Evolutionary conservation across 2,888 invertebrate genomes (phyloP).

Genomic region (Macrophya alboannulata): DNA sequence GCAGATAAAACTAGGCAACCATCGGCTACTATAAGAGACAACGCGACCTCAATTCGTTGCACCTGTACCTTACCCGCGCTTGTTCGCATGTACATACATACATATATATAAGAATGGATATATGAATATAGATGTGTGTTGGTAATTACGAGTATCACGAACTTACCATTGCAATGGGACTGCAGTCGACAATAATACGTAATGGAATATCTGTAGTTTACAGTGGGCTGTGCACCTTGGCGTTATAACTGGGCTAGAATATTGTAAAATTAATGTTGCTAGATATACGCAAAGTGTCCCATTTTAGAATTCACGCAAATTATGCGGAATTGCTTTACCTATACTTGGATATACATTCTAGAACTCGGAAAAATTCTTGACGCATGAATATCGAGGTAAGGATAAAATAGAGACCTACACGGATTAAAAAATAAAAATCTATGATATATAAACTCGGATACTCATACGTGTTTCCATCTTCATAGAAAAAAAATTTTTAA

Average conservation of each 20-base stretch:
- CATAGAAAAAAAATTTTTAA: neutral
- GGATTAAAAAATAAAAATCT: no score
- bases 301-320: slow-evolving; percentile 26
- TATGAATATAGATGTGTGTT: slow-evolving; percentile 5
- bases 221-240: neutral
- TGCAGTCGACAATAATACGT: slow-evolving; percentile 35
- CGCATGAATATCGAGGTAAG: neutral
- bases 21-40: slow-evolving; percentile 28
- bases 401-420: no score
- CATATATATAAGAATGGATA: neutral
- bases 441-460: slow-evolving; percentile 3
- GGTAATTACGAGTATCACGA: slow-evolving; percentile 34
- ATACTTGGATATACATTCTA: slow-evolving; percentile 12
- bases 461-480: neutral
- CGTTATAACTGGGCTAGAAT: slow-evolving; percentile 4
- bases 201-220: slow-evolving; percentile 17
- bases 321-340: slow-evolving; percentile 26
- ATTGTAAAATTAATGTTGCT: slow-evolving; percentile 26
- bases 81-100: neutral
- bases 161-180: neutral
- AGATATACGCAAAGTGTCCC: slow-evolving; percentile 8
- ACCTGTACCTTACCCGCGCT: slow-evolving; percentile 33
- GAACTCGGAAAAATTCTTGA: neutral
- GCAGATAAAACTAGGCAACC: slow-evolving; percentile 34
- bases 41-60: slow-evolving; percentile 48